Evolutionary conservation across 2,113 vertebrate genomes (phyloP), one percentile per base, ranked within the genome.

Genomic region (Protobothrops mucrosquamatus): DNA sequence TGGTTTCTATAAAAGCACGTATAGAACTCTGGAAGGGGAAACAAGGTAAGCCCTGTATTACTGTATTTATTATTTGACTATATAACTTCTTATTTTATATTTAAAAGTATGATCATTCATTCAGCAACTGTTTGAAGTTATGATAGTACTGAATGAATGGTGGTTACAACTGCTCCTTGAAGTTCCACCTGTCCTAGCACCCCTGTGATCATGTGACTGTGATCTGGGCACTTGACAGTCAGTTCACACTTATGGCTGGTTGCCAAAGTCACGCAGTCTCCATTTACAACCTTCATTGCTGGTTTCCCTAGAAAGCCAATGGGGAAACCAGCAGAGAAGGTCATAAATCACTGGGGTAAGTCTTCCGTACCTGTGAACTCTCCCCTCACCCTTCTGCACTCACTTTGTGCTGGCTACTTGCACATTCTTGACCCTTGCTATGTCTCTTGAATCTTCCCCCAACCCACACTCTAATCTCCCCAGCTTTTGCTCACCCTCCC

Each of bases 1-100:
- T 0, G 99, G 99, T 9, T 99, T 99, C 95, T 99, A 99, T 95
- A 99, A 98, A 95, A 98, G 99, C 97, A 98, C 97, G 94, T 99
- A 99, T 96, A 97, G 97, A 94, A 98, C 98, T 89, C 97, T 94
- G 52, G 96, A 96, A 0, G 99, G 98, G 46, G 98, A 99, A 48
- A 95, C 97, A 93, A 97, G 98, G 99, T 99, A 97, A 95, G 99
- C 99, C 96, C 34, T 43, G 2, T 43, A 81, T 74, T 74, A 74
- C n/a, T 34, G 64, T 34, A 74, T 74, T 74, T 74, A 74, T 81
- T 81, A 81, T 20, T 81, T 89, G 69, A 57, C 57, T 59, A 81
- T 39, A 74, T 74, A 87, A 24, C 85, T 92, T 69, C 64, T 69
- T 69, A 69, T n/a, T n/a, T 69, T 69, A 69, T 69, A 34, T 69